Evolutionary conservation across 2,888 invertebrate genomes (phyloP).

Genomic region (Parnassius orleans): DNA sequence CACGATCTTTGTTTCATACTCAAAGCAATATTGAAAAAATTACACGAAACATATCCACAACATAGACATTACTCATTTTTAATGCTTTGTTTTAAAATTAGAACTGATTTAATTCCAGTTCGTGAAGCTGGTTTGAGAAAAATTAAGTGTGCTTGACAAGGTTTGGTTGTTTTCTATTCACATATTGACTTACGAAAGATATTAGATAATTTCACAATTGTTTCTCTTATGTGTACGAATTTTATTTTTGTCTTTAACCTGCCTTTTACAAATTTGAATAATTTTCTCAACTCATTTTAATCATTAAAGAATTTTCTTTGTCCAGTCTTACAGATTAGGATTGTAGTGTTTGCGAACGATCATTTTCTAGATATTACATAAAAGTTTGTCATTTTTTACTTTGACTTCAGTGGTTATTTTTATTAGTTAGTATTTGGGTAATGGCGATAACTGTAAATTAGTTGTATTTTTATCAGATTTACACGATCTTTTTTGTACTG

Average conservation of each 20-base stretch:
- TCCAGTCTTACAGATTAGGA: slow-evolving; percentile 2
- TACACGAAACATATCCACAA: slow-evolving; percentile 6
- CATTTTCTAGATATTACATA: slow-evolving; percentile 7
- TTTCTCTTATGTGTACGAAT: slow-evolving; percentile 1
- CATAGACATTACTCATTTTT: slow-evolving; percentile 1
- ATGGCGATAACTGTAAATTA: slow-evolving; percentile 23
- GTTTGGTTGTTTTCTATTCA: slow-evolving; percentile 22
- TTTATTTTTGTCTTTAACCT: slow-evolving; percentile 11
- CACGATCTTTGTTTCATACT: neutral
- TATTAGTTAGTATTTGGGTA: slow-evolving; percentile 24
- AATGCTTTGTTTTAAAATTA: slow-evolving; percentile 2
- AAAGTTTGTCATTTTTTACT: slow-evolving; percentile 8
- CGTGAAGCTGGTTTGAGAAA: slow-evolving; percentile 21
- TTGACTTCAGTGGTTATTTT: slow-evolving; percentile 20
- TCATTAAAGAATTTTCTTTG: neutral
- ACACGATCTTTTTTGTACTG: slow-evolving; percentile 23
- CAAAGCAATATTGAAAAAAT: neutral
- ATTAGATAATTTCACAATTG: slow-evolving; percentile 19
- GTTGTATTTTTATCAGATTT: slow-evolving; percentile 27
- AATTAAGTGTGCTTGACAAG: slow-evolving; percentile 20
- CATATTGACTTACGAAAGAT: slow-evolving; percentile 2
- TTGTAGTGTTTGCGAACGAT: slow-evolving; percentile 2
- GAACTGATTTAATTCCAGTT: slow-evolving; percentile 20
- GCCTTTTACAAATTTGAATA: slow-evolving; percentile 2
- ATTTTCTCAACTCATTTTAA: slow-evolving; percentile 5